Percentiles rank a stretch among this genome's conserved stretches.
These are phyloP conservation scores for Chrysocyon brachyurus DNA, from an alignment of 2,797 vertebrate genomes.

Conservation along the genomic window DNA sequence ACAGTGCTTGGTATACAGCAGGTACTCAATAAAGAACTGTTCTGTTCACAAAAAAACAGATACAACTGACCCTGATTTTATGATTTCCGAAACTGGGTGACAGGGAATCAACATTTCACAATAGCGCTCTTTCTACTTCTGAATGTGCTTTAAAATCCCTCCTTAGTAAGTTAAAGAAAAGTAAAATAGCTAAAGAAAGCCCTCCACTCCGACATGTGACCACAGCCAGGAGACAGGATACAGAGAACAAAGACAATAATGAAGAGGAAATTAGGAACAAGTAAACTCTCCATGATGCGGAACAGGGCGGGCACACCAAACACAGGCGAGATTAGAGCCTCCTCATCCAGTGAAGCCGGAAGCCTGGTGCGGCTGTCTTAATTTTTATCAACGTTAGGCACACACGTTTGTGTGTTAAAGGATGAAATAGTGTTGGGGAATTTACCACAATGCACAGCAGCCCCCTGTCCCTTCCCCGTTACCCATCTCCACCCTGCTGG, in stretches of 20 bases:
- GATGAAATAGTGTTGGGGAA: rapidly evolving
- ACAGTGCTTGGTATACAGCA: rapidly evolving
- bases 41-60: neutral
- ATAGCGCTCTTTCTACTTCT: neutral
- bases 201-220: neutral
- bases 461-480: rapidly evolving
- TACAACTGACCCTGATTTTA: rapidly evolving
- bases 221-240: neutral
- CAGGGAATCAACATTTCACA: neutral
- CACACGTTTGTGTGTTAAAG: rapidly evolving
- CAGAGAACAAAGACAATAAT: neutral
- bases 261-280: neutral
- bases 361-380: neutral
- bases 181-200: neutral
- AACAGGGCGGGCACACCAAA: neutral
- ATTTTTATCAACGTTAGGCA: rapidly evolving
- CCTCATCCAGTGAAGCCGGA: rapidly evolving
- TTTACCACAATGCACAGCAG: neutral
- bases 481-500: too few relatives aligned
- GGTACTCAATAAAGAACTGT: neutral
- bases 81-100: neutral
- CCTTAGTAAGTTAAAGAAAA: neutral
- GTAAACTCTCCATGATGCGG: rapidly evolving
- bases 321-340: neutral
- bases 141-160: neutral